Evolutionary conservation across 2,888 invertebrate species (phyloP), one percentile per base, ranked within the genome.

Genomic region (Carcina quercana): DNA sequence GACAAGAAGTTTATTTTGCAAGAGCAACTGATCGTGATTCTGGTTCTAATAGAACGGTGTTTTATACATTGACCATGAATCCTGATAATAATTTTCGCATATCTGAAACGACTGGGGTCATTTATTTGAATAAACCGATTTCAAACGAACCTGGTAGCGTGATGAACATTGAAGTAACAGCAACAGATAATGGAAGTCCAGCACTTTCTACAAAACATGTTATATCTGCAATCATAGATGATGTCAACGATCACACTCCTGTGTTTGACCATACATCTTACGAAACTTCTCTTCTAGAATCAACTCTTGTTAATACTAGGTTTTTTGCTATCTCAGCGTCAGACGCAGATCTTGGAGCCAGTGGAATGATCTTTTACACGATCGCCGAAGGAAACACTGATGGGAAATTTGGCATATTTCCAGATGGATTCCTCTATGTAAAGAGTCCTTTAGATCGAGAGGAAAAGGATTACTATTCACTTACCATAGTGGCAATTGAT

Each of bases 201-300:
- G 79, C 91, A 5, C 78, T 95, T 28, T 89, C 91, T 11, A 91
- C 94, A 0, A 92, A 90, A 51, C 91, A 94, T 50, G 86, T 87
- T 5, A 87, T 95, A 25, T 85, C 88, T 15, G 87, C 93, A 24
- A 87, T 87, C 13, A 87, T 96, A 37, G 90, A 90, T 50, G 97
- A 97, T 66, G 95, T 97, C 2, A 98, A 98, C 69, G 96, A 97
- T 72, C 96, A 97, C 60, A 96, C 96, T 1, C 97, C 97, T 6
- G 92, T 95, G 2, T 98, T 98, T 70, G 93, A 94, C 63, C 91
- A 95, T 50, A 92, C 93, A 1, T 94, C 93, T 10, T 97, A 97
- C 69, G 97, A 97, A 82, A 95, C 95, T 2, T 96, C 97, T 1
- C 71, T 98, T 30, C 73, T 91, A 4, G 98, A 98, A 76, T 94